phyloP scores from a whole-genome alignment of 2,113 vertebrate genomes.

The Aptenodytes forsteri region DNA sequence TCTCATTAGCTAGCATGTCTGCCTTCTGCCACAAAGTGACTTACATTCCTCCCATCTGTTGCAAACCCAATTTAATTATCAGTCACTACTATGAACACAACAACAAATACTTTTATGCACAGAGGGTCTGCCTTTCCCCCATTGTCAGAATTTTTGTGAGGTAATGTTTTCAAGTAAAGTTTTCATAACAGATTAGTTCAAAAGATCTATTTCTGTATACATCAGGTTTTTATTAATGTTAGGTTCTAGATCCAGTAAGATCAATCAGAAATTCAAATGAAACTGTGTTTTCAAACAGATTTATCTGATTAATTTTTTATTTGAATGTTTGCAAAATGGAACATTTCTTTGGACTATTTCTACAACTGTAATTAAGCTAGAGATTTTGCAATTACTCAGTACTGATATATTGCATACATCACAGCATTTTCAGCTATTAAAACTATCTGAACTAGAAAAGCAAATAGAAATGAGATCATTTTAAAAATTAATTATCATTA shows the following conservation, averaged over 20 bases:
- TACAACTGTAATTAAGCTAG: background rate
- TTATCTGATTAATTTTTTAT: background rate
- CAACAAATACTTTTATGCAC: background rate
- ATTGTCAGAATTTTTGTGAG: background rate
- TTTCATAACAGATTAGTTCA: background rate
- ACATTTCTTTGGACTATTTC: background rate
- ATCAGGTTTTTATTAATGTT: background rate
- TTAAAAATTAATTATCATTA: background rate
- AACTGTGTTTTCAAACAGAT: background rate
- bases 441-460: background rate
- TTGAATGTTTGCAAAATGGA: background rate
- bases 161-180: background rate
- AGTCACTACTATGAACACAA: background rate
- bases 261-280: background rate
- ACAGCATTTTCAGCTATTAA: background rate
- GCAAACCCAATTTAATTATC: conserved; percentile 56
- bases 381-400: background rate
- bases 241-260: background rate
- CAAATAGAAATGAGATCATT: background rate
- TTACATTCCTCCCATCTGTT: conserved; percentile 67
- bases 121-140: background rate
- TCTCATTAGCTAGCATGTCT: conserved; percentile 37
- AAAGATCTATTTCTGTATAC: background rate
- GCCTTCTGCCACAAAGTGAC: conserved; percentile 63
- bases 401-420: background rate